Evolutionary conservation across 2,888 invertebrate species (phyloP), one percentile per base, ranked within the genome.

Genomic region (Cybosia mesomella): DNA sequence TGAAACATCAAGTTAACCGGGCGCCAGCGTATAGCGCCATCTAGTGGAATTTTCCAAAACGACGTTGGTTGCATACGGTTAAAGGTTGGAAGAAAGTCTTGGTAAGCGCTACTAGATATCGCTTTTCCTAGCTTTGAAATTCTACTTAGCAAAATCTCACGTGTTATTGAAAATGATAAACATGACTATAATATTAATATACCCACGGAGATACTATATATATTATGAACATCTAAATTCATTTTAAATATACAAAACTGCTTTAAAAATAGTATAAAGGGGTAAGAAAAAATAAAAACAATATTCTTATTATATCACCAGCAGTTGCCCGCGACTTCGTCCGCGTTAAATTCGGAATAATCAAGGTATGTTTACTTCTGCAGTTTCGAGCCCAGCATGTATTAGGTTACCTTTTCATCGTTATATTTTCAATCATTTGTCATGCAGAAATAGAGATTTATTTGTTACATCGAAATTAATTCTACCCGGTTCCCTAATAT

Each of bases 21-120:
- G 68, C 83, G 77, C 80, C 77, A 84, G 75, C 13, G 28, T n/a
- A 68, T 59, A 71, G 71, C 89, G 93, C 90, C 94, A 93, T 89
- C 94, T 94, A 88, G 85, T 82, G 87, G 85, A 87, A 86, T 90
- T 92, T 93, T 89, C 87, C 86, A 58, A 77, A 87, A 93, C 90
- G 55, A 87, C 74, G 82, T 74, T 92, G 89, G 89, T 86, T 91
- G 87, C 80, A 76, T 72, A 75, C 82, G 77, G 72, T 66, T 60
- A 71, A 74, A 66, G 68, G 68, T 72, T 71, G 73, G 64, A 77
- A 81, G 83, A 87, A 89, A 81, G 84, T 87, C 81, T 61, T 70
- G 73, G 70, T n/a, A 81, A 86, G 81, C 74, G 80, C 86, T 87
- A 85, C 88, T 88, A 94, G 94, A 92, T 87, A 85, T 75, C 94